Conservation (phyloP, 30 jellyfish, hydroid and myxozoan genomes). For the Aurelia aurita region DNA sequence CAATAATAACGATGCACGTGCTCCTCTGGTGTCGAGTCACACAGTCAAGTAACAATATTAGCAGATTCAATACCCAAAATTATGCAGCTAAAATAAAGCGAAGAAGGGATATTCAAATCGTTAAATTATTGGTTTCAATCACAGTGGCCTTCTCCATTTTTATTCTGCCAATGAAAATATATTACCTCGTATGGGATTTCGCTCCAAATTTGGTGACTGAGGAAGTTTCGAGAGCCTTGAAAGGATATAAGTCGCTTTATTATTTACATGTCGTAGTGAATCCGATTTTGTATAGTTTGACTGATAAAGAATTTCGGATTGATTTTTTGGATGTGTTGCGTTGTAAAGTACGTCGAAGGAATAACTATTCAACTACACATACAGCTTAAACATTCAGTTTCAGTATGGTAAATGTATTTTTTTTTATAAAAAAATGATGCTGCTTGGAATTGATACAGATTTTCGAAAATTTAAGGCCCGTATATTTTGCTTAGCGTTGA, state of each 20-base stretch:
- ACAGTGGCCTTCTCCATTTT: slow-evolving; percentile 29
- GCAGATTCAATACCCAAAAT: too few species aligned
- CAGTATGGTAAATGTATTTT: background rate
- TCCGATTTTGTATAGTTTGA: slow-evolving; percentile 54
- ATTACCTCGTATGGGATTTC: slow-evolving; percentile 40
- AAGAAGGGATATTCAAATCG: slow-evolving; percentile 26
- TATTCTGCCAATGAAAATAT: slow-evolving; percentile 46
- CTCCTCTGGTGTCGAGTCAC: background rate
- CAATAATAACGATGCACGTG: slow-evolving; percentile 36
- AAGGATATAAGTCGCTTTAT: slow-evolving; percentile 37
- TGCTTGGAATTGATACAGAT: too few species aligned
- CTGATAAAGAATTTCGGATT: slow-evolving; percentile 36
- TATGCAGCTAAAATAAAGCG: background rate
- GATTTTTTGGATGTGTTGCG: slow-evolving; percentile 22
- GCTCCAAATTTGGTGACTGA: slow-evolving; percentile 27
- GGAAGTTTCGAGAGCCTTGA: slow-evolving; percentile 6
- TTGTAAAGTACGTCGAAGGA: slow-evolving; percentile 9
- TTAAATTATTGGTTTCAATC: slow-evolving; percentile 16
- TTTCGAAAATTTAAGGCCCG: too few species aligned
- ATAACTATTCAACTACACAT: background rate
- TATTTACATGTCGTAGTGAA: slow-evolving; percentile 44
- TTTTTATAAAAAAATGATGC: too few species aligned
- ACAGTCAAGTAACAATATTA: too few species aligned
- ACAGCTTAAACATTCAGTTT: background rate
- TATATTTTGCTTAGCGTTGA: too few species aligned